Conservation (phyloP, 2,113 vertebrate genomes). For the Campylomormyrus tamandua region DNA sequence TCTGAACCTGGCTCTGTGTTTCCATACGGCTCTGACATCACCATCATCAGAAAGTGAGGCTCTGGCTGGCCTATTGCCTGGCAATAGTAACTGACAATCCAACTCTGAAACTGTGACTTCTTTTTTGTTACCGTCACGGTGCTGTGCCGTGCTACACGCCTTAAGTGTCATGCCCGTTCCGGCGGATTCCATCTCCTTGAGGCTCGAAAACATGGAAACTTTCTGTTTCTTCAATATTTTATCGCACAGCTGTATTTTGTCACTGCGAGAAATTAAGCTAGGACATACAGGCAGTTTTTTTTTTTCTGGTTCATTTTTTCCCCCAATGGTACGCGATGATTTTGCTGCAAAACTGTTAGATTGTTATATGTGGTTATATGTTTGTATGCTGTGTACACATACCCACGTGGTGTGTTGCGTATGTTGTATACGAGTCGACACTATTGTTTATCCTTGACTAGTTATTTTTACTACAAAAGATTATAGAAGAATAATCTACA, state of each 20-base stretch:
- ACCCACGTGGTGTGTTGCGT: slow-evolving; percentile 63
- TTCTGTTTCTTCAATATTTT: not conserved
- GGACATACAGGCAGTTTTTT: slow-evolving; percentile 27
- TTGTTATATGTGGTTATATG: slow-evolving; percentile 53
- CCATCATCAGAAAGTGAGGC: not conserved
- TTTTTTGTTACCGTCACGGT: not conserved
- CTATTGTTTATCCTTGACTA: slow-evolving; percentile 70
- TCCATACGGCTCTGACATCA: not conserved
- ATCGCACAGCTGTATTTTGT: not conserved
- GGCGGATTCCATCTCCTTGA: not conserved
- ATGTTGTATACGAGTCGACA: slow-evolving; percentile 54
- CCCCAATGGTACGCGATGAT: slow-evolving; percentile 82
- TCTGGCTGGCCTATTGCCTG: not conserved
- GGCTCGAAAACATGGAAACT: not conserved
- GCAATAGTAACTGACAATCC: not conserved
- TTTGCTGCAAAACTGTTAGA: slow-evolving; percentile 83
- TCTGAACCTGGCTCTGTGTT: not conserved
- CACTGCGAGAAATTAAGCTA: not conserved
- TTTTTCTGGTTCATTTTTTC: slow-evolving; percentile 33
- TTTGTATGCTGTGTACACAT: slow-evolving; percentile 58
- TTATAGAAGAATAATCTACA: slow-evolving; percentile 66
- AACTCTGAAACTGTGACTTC: not conserved
- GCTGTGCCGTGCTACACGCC: not conserved
- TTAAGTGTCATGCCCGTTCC: not conserved
- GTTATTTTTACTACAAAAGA: slow-evolving; percentile 74